phyloP scores from a whole-genome alignment of 2,888 invertebrate species.

The Leucoma salicis region DNA sequence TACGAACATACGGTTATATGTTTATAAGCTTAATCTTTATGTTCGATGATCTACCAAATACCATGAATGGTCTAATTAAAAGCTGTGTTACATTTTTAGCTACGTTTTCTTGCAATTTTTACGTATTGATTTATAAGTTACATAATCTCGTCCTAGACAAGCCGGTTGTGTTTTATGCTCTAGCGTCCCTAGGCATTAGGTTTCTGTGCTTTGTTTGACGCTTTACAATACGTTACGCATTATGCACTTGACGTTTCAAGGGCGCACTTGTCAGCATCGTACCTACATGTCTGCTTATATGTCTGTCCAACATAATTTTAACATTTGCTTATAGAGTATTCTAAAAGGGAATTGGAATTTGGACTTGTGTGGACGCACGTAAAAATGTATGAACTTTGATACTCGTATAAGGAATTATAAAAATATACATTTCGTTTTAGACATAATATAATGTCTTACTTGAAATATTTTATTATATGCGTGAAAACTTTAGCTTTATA shows the following conservation, averaged over 20 bases:
- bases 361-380: no score
- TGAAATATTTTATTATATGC: no score
- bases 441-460: no score
- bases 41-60: no score
- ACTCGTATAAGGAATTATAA: no score
- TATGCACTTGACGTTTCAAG: constrained; percentile 51
- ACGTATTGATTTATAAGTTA: neutral
- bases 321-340: no score
- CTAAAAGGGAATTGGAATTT: constrained; percentile 15
- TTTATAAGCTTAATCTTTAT: no score
- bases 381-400: no score
- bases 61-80: neutral
- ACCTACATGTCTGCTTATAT: constrained; percentile 30
- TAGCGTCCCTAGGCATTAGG: constrained; percentile 38
- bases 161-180: constrained; percentile 33
- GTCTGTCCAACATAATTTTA: no score
- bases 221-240: constrained; percentile 61
- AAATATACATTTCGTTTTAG: no score
- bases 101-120: neutral
- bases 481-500: no score
- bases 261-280: constrained; percentile 50
- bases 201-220: constrained; percentile 60
- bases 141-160: constrained; percentile 21
- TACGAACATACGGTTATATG: no score
- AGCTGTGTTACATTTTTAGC: neutral